Evolutionary conservation across 2,797 vertebrate genomes (phyloP).

Genomic region (Taeniopygia guttata): DNA sequence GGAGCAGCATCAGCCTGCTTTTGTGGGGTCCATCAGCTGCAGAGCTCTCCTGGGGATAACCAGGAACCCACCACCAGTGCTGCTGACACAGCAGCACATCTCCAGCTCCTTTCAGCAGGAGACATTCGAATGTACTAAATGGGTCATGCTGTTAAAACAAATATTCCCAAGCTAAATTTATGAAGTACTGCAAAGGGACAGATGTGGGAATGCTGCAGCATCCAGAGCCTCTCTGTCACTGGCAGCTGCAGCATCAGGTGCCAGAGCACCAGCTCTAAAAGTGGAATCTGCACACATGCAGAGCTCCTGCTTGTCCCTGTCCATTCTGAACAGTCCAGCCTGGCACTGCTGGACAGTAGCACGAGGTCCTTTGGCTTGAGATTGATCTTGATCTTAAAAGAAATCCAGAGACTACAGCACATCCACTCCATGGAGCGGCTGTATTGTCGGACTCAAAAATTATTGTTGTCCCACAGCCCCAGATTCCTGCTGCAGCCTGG

Average conservation of each 20-base stretch:
- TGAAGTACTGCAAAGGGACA: background rate
- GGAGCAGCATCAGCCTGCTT: fast-evolving
- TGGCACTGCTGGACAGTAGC: background rate
- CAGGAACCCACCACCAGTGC: background rate
- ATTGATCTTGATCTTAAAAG: background rate
- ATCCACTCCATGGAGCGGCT: background rate
- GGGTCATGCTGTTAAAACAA: background rate
- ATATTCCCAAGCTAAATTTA: background rate
- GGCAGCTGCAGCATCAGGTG: no score
- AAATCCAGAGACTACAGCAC: background rate
- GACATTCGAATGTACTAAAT: background rate
- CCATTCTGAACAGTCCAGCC: background rate
- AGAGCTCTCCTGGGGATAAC: background rate
- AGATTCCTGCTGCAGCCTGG: background rate
- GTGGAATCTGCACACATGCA: background rate
- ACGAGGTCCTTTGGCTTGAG: background rate
- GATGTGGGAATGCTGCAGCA: background rate
- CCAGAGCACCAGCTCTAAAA: background rate
- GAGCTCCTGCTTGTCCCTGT: background rate
- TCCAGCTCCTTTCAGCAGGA: background rate
- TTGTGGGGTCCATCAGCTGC: background rate
- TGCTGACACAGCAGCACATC: background rate
- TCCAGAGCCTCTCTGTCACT: background rate
- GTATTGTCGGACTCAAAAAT: background rate
- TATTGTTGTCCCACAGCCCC: no score